Percentiles rank a stretch among this genome's conserved stretches.
Conservation (phyloP, 2,113 vertebrate species). For the Nasalis larvatus region DNA sequence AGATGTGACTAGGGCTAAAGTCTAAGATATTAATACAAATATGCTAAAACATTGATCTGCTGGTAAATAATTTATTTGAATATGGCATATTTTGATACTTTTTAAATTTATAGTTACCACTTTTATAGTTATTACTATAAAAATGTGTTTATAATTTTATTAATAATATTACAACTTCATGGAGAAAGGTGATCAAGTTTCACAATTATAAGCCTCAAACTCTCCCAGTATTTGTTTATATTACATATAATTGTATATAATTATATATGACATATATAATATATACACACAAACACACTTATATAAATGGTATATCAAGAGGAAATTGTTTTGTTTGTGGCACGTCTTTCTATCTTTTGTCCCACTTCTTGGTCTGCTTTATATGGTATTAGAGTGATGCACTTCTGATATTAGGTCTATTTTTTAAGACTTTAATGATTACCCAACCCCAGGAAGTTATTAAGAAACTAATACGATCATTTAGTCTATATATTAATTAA, state of each 20-base stretch:
- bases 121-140: not conserved
- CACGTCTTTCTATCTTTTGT: not conserved
- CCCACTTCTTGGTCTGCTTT: not conserved
- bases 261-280: not conserved
- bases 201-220: not conserved
- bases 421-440: conserved; percentile 1
- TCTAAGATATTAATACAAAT: not conserved
- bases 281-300: not conserved
- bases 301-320: not conserved
- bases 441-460: not conserved
- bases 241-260: too few species aligned
- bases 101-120: not conserved
- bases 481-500: not conserved
- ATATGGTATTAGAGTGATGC: not conserved
- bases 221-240: not conserved
- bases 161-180: not conserved
- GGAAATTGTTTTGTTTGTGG: not conserved
- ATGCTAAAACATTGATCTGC: not conserved
- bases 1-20: not conserved
- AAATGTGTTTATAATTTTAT: not conserved
- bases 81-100: not conserved
- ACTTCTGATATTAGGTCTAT: not conserved
- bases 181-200: not conserved
- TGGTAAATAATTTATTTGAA: conserved; percentile 33
- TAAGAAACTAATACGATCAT: not conserved